These are phyloP conservation scores for Perca schrenkii DNA, from an alignment of 2,113 vertebrate species.

Conservation along the genomic window DNA sequence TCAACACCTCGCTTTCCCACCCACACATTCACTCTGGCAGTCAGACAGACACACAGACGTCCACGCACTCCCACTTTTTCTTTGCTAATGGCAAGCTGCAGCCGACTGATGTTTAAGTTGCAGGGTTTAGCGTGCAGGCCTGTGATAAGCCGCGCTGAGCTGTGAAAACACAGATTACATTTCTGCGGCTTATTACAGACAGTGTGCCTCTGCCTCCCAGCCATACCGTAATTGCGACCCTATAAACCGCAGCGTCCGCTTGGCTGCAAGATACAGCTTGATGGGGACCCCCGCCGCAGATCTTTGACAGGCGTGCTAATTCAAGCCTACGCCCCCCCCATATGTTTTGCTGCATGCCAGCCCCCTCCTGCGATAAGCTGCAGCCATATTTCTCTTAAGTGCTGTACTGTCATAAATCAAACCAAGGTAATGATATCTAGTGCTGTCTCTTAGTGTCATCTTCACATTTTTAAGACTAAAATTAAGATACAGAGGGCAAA, in stretches of 20 bases:
- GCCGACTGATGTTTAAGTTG: constrained; percentile 74
- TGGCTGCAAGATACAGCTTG: constrained; percentile 65
- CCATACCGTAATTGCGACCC: constrained; percentile 69
- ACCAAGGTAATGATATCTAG: constrained; percentile 26
- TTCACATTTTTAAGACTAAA: constrained; percentile 35
- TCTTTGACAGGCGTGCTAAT: constrained; percentile 82
- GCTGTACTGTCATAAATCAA: constrained; percentile 42
- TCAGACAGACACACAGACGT: constrained; percentile 46
- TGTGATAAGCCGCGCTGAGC: constrained; percentile 83
- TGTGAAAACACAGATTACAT: constrained; percentile 87
- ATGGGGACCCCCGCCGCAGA: constrained; percentile 62
- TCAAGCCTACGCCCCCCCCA: constrained; percentile 63
- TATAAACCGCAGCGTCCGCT: constrained; percentile 76
- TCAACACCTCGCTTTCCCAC: constrained; percentile 61
- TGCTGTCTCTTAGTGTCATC: constrained; percentile 47
- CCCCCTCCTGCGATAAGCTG: constrained; percentile 57
- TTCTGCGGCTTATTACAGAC: constrained; percentile 79
- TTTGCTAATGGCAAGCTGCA: constrained; percentile 69
- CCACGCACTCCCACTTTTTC: constrained; percentile 61
- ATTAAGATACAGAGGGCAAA: constrained; percentile 7
- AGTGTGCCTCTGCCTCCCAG: constrained; percentile 70
- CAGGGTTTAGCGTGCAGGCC: constrained; percentile 74
- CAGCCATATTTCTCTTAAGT: constrained; percentile 52
- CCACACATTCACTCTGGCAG: constrained; percentile 61
- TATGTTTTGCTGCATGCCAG: constrained; percentile 38